Base-by-base conservation (phyloP, 2,113 vertebrate genomes). In the Heterocephalus glaber region DNA sequence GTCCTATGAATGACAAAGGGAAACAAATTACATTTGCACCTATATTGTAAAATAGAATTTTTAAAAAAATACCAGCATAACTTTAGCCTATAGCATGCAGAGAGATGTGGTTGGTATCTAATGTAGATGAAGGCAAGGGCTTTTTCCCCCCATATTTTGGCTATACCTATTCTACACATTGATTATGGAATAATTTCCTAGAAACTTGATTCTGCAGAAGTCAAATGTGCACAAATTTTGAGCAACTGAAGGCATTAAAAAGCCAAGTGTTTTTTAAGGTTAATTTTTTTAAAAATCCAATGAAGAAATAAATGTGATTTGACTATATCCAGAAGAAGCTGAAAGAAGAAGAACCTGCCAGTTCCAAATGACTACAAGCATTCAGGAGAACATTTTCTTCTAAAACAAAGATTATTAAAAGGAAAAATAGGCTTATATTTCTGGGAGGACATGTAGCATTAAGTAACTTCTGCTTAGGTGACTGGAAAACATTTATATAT, bases 281-380 rank as follows among this genome's bases (percentile, higher is more conserved):
- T 95, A n/a, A 82, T 95, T 70, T 38, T 20, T 65, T 47, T 56
- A 58, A 16, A 84, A 92, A 60, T 44, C 19, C 20, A 89, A 13
- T 85, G 58, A 90, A 95, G 52, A 92, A 96, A 95, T 89, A 93
- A 96, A 58, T 93, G 19, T 87, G n/a, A 61, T 81, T 91, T 91
- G 61, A 92, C 33, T 26, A 94, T 22, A 85, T 95, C 49, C 12
- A 63, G 38, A 82, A 90, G n/a, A 94, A 94, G 38, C 3, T 94
- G 35, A 95, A 60, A 95, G 66, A 81, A 95, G 66, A 81, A 41
- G 26, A 93, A 56, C 16, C 13, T 91, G 19, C 30, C 63, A 86
- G 86, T 68, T 89, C 91, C 30, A 95, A 66, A 77, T 93, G n/a
- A 41, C 63, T 79, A 0, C 13, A 54, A 58, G 12, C 6, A 87